phyloP scores from a whole-genome alignment of 2,888 invertebrate genomes.

The Eristalis tenax region DNA sequence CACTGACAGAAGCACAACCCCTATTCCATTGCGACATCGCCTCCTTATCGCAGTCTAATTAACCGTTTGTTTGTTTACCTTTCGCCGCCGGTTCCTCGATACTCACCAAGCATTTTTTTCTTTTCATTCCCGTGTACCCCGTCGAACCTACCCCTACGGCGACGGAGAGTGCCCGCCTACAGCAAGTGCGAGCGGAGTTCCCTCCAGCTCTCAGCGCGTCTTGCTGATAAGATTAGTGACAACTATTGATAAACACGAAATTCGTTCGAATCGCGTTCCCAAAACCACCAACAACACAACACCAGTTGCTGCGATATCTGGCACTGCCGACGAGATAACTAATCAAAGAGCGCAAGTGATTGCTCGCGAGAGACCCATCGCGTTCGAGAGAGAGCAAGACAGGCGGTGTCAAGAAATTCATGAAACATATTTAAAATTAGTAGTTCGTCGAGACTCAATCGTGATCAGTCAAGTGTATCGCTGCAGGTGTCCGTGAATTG shows the following conservation, averaged over 20 bases:
- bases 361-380: constrained; percentile 24
- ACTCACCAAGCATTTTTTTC: constrained; percentile 8
- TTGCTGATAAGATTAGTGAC: constrained; percentile 14
- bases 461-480: constrained; percentile 35
- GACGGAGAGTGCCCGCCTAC: background rate
- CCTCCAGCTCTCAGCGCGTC: background rate
- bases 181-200: background rate
- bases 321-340: constrained; percentile 56
- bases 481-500: background rate
- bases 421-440: constrained; percentile 39
- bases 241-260: background rate
- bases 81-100: constrained; percentile 29
- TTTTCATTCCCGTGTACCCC: background rate
- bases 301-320: constrained; percentile 22
- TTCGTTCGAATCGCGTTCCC: constrained; percentile 4
- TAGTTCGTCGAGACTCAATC: constrained; percentile 30
- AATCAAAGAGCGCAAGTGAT: constrained; percentile 42
- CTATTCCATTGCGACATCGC: background rate
- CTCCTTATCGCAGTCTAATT: background rate
- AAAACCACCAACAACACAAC: constrained; percentile 18
- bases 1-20: background rate
- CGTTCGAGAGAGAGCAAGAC: background rate
- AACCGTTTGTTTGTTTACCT: constrained; percentile 42
- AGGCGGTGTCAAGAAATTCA: constrained; percentile 40
- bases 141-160: constrained; percentile 22